A percentile compares a stretch with the other conserved stretches of the same genome.
Evolutionary conservation across 2,888 invertebrate species (phyloP).

Genomic region (Heliconius sara): DNA sequence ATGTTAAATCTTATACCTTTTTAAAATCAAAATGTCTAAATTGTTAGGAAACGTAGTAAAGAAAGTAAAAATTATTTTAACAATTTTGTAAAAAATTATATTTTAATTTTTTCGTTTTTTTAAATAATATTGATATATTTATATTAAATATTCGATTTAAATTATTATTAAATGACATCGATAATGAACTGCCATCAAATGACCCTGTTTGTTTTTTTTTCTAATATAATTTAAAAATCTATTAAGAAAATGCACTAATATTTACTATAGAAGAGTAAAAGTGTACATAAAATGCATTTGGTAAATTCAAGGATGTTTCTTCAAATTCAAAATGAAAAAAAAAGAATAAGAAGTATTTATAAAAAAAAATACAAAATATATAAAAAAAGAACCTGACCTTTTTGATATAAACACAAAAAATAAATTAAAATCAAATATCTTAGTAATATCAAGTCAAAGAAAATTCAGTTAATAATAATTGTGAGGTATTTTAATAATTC

Average conservation of each 20-base stretch:
- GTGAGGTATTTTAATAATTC: too few relatives aligned
- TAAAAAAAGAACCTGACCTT: conserved; percentile 32
- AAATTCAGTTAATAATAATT: too few relatives aligned
- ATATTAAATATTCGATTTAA: background rate
- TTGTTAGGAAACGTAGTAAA: background rate
- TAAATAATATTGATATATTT: background rate
- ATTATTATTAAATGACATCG: conserved; percentile 31
- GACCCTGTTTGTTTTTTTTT: background rate
- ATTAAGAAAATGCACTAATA: conserved; percentile 40
- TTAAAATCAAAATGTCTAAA: conserved; percentile 8
- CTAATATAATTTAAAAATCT: background rate
- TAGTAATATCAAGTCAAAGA: too few relatives aligned
- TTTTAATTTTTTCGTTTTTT: background rate
- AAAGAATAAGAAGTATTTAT: background rate
- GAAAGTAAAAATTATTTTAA: background rate
- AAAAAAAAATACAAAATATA: background rate
- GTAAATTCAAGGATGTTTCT: conserved; percentile 12
- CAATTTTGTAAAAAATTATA: background rate
- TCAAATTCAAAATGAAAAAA: conserved; percentile 44
- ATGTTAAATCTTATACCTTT: background rate
- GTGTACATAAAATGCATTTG: conserved; percentile 29
- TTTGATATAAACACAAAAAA: too few relatives aligned
- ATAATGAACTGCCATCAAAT: conserved; percentile 38
- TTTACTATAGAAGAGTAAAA: conserved; percentile 32
- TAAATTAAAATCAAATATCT: too few relatives aligned